These are phyloP conservation scores for Plotosus lineatus DNA, from an alignment of 2,113 vertebrate species.

Conservation along the genomic window DNA sequence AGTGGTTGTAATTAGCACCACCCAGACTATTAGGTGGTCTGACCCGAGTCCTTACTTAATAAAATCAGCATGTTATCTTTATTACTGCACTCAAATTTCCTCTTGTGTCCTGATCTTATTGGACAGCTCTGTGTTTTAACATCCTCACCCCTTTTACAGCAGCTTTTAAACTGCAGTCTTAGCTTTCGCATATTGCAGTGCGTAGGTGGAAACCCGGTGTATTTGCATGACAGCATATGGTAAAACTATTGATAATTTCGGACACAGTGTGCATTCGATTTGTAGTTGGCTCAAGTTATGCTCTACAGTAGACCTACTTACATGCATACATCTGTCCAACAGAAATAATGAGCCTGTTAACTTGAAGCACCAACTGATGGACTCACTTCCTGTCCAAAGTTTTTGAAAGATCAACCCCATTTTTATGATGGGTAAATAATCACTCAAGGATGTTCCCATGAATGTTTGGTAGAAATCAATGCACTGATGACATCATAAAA, in stretches of 20 bases:
- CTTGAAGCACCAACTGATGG: background rate
- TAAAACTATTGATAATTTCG: background rate
- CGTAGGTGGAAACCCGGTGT: background rate
- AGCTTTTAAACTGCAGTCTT: background rate
- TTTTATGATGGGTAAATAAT: too few relatives aligned
- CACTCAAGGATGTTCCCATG: too few relatives aligned
- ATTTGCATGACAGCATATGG: background rate
- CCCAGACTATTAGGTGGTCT: background rate
- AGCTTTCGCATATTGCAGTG: background rate
- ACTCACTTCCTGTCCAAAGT: too few relatives aligned
- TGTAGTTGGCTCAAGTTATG: background rate
- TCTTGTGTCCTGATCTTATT: background rate
- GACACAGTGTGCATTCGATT: background rate
- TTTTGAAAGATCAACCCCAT: too few relatives aligned
- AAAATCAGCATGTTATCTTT: background rate
- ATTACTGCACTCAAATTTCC: background rate
- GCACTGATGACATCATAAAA: too few relatives aligned
- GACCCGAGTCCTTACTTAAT: background rate
- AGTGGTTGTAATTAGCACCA: background rate
- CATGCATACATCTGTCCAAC: background rate
- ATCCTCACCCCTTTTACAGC: background rate
- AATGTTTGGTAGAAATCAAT: too few relatives aligned
- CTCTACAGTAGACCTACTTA: background rate
- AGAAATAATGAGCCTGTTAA: background rate
- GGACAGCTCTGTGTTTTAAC: background rate